A percentile compares a stretch with the other conserved stretches of the same genome.
Conservation (phyloP, 2,888 invertebrate species). For the Ochropleura leucogaster region DNA sequence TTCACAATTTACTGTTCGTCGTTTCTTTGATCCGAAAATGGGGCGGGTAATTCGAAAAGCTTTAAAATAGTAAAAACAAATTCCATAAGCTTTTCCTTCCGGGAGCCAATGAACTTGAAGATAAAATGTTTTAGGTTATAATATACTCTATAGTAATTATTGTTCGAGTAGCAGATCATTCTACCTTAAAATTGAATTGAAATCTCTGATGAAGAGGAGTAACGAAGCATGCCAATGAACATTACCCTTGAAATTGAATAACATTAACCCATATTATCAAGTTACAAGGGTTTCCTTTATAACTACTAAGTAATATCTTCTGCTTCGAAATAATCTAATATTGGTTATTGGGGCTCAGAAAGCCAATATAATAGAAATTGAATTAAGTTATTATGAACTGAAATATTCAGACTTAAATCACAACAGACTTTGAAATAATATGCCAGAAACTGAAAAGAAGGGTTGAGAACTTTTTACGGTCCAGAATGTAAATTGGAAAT, state of each 20-base stretch:
- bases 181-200: slow-evolving; percentile 18
- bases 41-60: not conserved
- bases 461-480: not conserved
- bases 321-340: slow-evolving; percentile 35
- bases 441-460: not conserved
- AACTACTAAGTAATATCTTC: slow-evolving; percentile 17
- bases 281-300: slow-evolving; percentile 33
- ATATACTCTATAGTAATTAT: not conserved
- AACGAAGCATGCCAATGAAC: slow-evolving; percentile 23
- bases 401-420: slow-evolving; percentile 5
- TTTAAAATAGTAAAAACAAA: not conserved
- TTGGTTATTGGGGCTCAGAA: slow-evolving; percentile 3
- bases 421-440: not conserved
- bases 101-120: not conserved
- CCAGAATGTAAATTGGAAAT: not conserved
- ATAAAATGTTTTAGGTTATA: not conserved
- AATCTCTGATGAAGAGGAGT: slow-evolving; percentile 23
- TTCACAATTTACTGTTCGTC: slow-evolving; percentile 23
- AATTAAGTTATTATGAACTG: not conserved
- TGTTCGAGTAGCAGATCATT: not conserved
- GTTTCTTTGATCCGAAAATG: slow-evolving; percentile 40
- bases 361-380: slow-evolving; percentile 15
- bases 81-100: slow-evolving; percentile 30
- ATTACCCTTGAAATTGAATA: slow-evolving; percentile 42
- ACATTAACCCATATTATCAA: slow-evolving; percentile 42